These are phyloP conservation scores for Leptinotarsa haldemani DNA, from an alignment of 2,888 invertebrate species.

Conservation along the genomic window DNA sequence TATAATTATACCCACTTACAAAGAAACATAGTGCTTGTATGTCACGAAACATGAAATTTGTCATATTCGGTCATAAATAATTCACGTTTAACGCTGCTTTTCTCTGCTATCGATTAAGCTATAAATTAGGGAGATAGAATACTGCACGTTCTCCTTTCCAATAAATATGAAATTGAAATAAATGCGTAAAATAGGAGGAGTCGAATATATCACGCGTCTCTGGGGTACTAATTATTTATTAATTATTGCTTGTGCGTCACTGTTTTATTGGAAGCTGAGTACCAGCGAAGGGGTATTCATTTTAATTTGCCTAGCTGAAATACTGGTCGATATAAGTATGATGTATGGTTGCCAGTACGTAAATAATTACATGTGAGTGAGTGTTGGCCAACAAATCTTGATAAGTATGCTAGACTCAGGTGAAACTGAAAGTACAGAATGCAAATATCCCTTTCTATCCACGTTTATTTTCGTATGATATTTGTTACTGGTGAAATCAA, in stretches of 20 bases:
- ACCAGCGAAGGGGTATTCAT: constrained; percentile 35
- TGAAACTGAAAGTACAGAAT: not conserved
- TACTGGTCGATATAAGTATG: constrained; percentile 15
- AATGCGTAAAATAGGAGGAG: constrained; percentile 60
- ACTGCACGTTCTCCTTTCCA: constrained; percentile 53
- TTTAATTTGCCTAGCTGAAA: constrained; percentile 36
- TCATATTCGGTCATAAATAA: constrained; percentile 54
- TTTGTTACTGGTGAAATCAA: no score
- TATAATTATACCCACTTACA: constrained; percentile 23
- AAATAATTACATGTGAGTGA: constrained; percentile 10
- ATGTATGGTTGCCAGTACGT: constrained; percentile 4
- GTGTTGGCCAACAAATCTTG: constrained; percentile 14
- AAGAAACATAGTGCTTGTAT: constrained; percentile 32
- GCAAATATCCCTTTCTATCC: not conserved
- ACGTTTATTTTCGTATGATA: no score
- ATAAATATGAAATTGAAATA: constrained; percentile 62
- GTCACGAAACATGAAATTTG: constrained; percentile 48
- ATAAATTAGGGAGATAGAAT: constrained; percentile 56
- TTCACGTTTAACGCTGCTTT: constrained; percentile 52
- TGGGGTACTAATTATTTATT: constrained; percentile 60
- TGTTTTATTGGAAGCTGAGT: constrained; percentile 46
- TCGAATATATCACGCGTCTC: constrained; percentile 58
- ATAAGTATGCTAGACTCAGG: not conserved
- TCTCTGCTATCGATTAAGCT: constrained; percentile 57
- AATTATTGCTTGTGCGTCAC: constrained; percentile 51